Percentiles rank a stretch among this genome's conserved stretches.
phyloP scores from a whole-genome alignment of 23 tunicate genomes.

The Halocynthia roretzi region DNA sequence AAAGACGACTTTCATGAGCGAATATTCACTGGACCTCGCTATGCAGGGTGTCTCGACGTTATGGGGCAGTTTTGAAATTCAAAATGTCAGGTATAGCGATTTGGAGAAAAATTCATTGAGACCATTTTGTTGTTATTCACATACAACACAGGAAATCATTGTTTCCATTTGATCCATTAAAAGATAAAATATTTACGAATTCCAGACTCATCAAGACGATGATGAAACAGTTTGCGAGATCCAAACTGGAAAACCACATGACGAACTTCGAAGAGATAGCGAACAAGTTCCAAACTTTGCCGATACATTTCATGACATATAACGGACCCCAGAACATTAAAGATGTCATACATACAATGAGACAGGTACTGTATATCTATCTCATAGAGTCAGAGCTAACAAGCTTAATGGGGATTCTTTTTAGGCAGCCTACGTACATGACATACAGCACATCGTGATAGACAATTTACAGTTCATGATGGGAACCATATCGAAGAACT shows the following conservation, averaged over 20 bases:
- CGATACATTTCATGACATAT: slow-evolving; percentile 40
- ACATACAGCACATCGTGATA: slow-evolving; percentile 57
- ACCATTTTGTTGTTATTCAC: background rate
- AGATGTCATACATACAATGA: slow-evolving; percentile 44
- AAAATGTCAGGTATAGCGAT: slow-evolving; percentile 17
- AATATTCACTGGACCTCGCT: slow-evolving; percentile 59
- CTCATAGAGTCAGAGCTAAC: background rate
- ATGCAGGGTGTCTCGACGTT: slow-evolving; percentile 59
- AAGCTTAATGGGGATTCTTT: background rate
- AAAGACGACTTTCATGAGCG: slow-evolving; percentile 67
- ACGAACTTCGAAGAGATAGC: slow-evolving; percentile 33
- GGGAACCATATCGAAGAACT: slow-evolving; percentile 10
- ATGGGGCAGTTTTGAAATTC: slow-evolving; percentile 69
- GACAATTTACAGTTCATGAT: slow-evolving; percentile 78
- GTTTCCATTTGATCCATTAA: background rate
- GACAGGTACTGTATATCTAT: slow-evolving; percentile 30
- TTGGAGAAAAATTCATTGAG: too few relatives aligned
- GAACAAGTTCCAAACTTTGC: slow-evolving; percentile 31
- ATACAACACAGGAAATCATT: background rate
- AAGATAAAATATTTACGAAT: background rate
- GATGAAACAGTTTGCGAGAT: slow-evolving; percentile 42
- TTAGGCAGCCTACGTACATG: slow-evolving; percentile 39
- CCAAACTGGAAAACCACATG: slow-evolving; percentile 13
- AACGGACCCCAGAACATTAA: slow-evolving; percentile 38
- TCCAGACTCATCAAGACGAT: slow-evolving; percentile 29